Evolutionary conservation across 2,888 invertebrate species (phyloP), one percentile per base, ranked within the genome.

Genomic region (Parasteatoda lunata): DNA sequence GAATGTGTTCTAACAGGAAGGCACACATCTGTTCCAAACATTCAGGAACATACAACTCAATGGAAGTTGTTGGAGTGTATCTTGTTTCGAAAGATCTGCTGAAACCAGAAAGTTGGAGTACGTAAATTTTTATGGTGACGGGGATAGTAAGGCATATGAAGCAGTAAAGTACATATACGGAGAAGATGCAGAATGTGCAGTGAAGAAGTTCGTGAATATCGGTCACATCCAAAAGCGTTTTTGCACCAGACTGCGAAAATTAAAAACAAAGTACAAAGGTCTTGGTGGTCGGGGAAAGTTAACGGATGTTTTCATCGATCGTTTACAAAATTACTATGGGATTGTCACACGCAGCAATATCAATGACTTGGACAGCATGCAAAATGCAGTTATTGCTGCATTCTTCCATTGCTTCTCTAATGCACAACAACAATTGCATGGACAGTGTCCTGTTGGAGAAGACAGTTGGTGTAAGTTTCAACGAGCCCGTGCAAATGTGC

Each of bases 211-310:
- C 4, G 76, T 65, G 15, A 65, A 65, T 76, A 76, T 76, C 11
- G 65, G 76, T 5, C 76, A 76, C 48, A 65, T 76, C 9, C 65
- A 76, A 48, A 76, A 76, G n/a, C 45, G 76, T 45, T 59, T 76
- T 59, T 64, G 76, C 48, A 47, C 64, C 9, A 45, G 76, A 9
- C 76, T 64, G 4, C 11, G 65, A 11, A n/a, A n/a, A n/a, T n/a
- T n/a, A n/a, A n/a, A n/a, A n/a, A n/a, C n/a, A n/a, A n/a, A n/a
- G n/a, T n/a, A 76, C 64, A 48, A 47, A 13, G 76, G 76, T 48
- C 76, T 76, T 54, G 4, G 30, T 3, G 73, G 73, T 11, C 5
- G 15, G 47, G 59, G 59, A n/a, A 73, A 73, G 13, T 45, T 73
- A 30, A 73, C 15, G 5, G 51, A 51, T 15, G 54, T 15, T n/a